Percentiles rank a stretch among this genome's conserved stretches.
Evolutionary conservation across 2,113 vertebrate species (phyloP).

Genomic region (Chloebia gouldiae): DNA sequence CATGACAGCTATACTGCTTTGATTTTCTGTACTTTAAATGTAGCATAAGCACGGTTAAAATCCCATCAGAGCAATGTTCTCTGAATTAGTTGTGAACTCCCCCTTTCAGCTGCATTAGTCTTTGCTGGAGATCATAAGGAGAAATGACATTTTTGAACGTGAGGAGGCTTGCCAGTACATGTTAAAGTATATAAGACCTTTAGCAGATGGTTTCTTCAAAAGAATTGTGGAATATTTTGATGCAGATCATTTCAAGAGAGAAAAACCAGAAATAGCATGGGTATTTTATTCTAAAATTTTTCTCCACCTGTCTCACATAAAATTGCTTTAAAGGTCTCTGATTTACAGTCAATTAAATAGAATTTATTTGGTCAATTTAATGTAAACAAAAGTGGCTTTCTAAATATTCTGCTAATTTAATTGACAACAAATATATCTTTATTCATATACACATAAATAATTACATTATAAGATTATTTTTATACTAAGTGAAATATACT

Average conservation of each 20-base stretch:
- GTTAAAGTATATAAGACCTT: neutral
- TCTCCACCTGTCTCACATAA: neutral
- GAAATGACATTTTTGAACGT: neutral
- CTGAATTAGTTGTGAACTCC: neutral
- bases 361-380: neutral
- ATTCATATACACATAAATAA: neutral
- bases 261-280: neutral
- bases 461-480: neutral
- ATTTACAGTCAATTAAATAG: neutral
- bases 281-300: neutral
- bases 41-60: constrained; percentile 9
- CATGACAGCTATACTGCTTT: constrained; percentile 8
- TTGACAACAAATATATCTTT: neutral
- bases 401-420: neutral
- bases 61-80: neutral
- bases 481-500: neutral
- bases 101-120: neutral
- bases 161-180: neutral
- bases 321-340: neutral
- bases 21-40: constrained; percentile 28
- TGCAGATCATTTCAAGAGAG: neutral
- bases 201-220: neutral
- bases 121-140: neutral
- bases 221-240: neutral
- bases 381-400: neutral